Base-by-base conservation (phyloP, 2,888 invertebrate genomes). In the Ganaspis brasiliensis region DNA sequence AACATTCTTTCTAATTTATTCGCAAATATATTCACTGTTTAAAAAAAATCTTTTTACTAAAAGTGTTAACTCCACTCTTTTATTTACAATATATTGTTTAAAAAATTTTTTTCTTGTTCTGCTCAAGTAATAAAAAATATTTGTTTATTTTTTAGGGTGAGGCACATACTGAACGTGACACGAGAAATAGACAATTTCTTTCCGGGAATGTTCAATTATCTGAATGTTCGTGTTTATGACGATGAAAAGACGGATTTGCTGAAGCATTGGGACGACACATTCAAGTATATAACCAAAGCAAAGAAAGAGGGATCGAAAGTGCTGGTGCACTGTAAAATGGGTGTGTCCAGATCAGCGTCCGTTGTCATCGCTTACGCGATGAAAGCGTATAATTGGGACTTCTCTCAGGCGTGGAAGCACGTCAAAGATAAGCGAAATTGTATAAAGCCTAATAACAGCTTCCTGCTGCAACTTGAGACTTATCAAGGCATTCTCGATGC, bases 171-270 rank as follows among this genome's bases (percentile, higher is more conserved):
- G 88, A 99, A 99, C 92, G 98, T 99, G 78, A 99, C 99, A 16
- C 94, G 98, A 89, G 99, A 99, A 93, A 99, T 99, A 84, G 99
- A 99, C 93, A 99, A 99, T 93, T 99, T 99, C 92, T 99, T 98
- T 91, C 99, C 99, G 57, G 98, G 98, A 73, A 96, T 96, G 93
- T 98, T 99, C 92, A 96, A 98, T 90, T 99, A 99, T 92, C 94
- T 97, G 90, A 99, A 99, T 92, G 95, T 99, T 82, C 96, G 98
- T 85, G 98, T 99, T 72, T 98, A 98, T 91, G 99, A 99, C 91
- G 98, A 98, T 91, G 99, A 99, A 92, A 97, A 97, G 92, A 98
- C 99, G 81, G 97, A 99, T 92, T 94, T 99, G 87, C 93, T 99
- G 80, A 97, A 97, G 91, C 96, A 99, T 92, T 99, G 99, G 98